Evolutionary conservation across 2,113 vertebrate genomes (phyloP), one percentile per base, ranked within the genome.

Genomic region (Sclerurus mexicanus): DNA sequence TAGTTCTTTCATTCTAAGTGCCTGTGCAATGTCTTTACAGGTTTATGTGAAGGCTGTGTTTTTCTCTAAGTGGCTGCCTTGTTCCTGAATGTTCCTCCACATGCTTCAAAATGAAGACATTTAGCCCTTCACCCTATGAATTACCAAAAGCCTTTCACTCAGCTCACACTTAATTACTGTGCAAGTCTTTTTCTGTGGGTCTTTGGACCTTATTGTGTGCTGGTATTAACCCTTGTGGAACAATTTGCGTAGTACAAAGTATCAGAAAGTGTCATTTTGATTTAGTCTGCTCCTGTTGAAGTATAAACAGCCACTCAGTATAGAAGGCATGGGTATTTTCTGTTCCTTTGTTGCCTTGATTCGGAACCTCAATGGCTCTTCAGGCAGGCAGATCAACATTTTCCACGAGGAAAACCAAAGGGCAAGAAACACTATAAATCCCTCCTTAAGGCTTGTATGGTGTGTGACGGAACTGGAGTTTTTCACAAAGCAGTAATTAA

Each of bases 131-230:
- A 24, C 73, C 44, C 16, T 89, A 21, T 25, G 49, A 96, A 87
- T 81, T 56, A 74, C 55, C 85, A 85, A 23, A 58, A 80, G 19
- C 20, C 31, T 80, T 93, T 82, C 90, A 93, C 64, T 94, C 23
- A 46, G 76, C 49, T 95, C 40, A 13, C 92, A 89, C 90, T 95
- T 97, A 97, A 97, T 97, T 97, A 92, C 89, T 73, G 78, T 87
- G 80, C 89, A 95, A 95, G 90, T 64, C 92, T 81, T 90, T 83
- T 94, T 92, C 76, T 90, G 81, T 55, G 42, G 63, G 81, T 94
- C 75, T 90, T 79, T 72, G 68, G 95, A 95, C 80, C 76, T 91
- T 80, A 88, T 95, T 96, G 95, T 95, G 75, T 72, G 95, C 87
- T 67, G 50, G 23, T 28, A 85, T 78, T 67, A 76, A 68, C 30